Evolutionary conservation across 1,140 invertebrate species (phyloP).

Genomic region (Brachionus manjavacas): DNA sequence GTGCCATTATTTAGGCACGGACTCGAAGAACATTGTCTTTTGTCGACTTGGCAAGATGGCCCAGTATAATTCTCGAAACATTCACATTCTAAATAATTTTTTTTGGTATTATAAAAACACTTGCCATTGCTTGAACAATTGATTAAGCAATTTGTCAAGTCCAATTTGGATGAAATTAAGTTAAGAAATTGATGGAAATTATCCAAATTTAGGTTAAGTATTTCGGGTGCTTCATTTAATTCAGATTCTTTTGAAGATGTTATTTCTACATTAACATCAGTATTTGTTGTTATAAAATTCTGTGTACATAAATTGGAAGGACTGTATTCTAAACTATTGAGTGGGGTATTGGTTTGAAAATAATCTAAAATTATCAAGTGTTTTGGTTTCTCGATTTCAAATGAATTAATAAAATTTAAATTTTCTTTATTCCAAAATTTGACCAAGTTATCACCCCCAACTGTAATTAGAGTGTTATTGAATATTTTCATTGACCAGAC

Average conservation of each 20-base stretch:
- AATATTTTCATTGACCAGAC: neutral
- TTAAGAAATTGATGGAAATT: neutral
- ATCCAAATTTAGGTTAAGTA: neutral
- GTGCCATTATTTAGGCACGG: constrained; percentile 42
- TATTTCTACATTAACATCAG: neutral
- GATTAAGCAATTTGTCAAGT: neutral
- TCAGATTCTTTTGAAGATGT: neutral
- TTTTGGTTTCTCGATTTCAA: neutral
- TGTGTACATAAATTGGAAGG: too few relatives aligned
- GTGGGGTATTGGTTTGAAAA: neutral
- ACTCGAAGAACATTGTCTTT: constrained; percentile 32
- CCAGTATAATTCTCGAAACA: constrained; percentile 45
- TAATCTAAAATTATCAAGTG: neutral
- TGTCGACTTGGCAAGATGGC: constrained; percentile 11
- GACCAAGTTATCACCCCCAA: neutral
- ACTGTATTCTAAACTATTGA: neutral
- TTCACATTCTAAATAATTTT: constrained; percentile 46
- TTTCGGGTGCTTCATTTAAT: neutral
- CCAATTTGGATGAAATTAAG: neutral
- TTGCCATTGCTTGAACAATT: neutral
- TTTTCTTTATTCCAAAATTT: neutral
- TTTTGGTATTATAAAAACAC: neutral
- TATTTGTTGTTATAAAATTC: neutral
- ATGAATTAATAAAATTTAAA: neutral
- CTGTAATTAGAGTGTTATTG: neutral